Evolutionary conservation across 1,140 invertebrate species (phyloP).

Genomic region (Zaprionus tsacasi): DNA sequence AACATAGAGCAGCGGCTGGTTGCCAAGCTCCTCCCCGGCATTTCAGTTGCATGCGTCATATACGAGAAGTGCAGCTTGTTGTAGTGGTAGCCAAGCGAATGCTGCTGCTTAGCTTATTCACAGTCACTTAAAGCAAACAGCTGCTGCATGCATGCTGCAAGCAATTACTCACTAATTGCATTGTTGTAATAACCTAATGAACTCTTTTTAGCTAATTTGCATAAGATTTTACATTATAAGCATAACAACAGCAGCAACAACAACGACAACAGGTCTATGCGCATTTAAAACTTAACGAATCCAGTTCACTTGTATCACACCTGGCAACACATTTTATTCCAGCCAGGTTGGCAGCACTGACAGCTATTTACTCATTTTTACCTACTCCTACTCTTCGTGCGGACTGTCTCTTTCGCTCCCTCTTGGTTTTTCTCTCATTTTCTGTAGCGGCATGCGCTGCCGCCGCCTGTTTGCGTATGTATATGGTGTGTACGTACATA

Average conservation of each 20-base stretch:
- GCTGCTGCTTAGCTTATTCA: conserved; percentile 8
- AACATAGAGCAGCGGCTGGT: neutral
- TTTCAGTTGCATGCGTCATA: conserved; percentile 51
- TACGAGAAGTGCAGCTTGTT: conserved; percentile 25
- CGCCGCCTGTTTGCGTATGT: conserved; percentile 23
- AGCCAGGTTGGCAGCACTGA: conserved; percentile 47
- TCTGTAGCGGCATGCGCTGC: conserved; percentile 55
- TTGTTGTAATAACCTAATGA: conserved; percentile 20
- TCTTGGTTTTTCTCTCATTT: conserved; percentile 28
- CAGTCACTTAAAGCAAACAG: conserved; percentile 20
- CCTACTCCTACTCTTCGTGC: conserved; percentile 26
- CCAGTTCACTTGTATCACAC: conserved; percentile 44
- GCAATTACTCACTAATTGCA: conserved; percentile 19
- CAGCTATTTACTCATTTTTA: conserved; percentile 42
- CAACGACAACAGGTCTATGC: conserved; percentile 29
- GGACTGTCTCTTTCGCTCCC: conserved; percentile 20
- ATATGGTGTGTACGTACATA: conserved; percentile 2
- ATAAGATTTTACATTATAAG: conserved; percentile 6
- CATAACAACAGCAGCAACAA: neutral
- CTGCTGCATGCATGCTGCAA: conserved; percentile 11
- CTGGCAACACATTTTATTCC: conserved; percentile 46
- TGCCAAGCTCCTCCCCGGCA: conserved; percentile 35
- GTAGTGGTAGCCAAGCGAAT: conserved; percentile 18
- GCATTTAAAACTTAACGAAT: conserved; percentile 48
- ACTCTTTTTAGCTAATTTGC: conserved; percentile 19